These are phyloP conservation scores for Cecidostiba fungosa DNA, from an alignment of 2,888 invertebrate species.

Conservation along the genomic window DNA sequence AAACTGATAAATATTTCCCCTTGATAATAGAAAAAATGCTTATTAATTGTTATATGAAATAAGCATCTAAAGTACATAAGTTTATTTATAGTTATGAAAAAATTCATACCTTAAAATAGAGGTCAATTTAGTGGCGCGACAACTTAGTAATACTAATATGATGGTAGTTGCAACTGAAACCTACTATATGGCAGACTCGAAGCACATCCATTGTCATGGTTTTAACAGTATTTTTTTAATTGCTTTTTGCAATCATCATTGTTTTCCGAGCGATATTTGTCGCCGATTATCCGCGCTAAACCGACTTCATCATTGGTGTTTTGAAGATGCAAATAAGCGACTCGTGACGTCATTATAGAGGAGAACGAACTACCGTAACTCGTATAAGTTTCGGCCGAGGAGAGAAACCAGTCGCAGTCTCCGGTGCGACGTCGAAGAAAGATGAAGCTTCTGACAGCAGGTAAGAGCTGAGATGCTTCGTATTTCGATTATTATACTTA, in stretches of 20 bases:
- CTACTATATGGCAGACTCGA: background rate
- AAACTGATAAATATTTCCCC: too few relatives aligned
- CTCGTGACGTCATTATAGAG: slow-evolving; percentile 44
- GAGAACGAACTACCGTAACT: slow-evolving; percentile 48
- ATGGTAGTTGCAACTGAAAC: too few relatives aligned
- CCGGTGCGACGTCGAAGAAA: slow-evolving; percentile 45
- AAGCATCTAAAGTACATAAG: too few relatives aligned
- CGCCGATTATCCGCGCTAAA: background rate
- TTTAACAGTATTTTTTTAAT: background rate
- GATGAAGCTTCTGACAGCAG: slow-evolving; percentile 58
- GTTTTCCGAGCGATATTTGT: background rate
- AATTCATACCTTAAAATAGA: too few relatives aligned
- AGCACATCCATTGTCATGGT: background rate
- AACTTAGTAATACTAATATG: too few relatives aligned
- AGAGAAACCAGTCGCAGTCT: slow-evolving; percentile 60
- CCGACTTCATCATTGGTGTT: slow-evolving; percentile 11
- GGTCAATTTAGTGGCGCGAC: too few relatives aligned
- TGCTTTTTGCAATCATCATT: background rate
- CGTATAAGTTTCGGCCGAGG: slow-evolving; percentile 50
- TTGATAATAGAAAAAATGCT: too few relatives aligned
- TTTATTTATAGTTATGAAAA: too few relatives aligned
- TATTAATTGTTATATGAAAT: too few relatives aligned
- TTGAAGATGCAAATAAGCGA: background rate
- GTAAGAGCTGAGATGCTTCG: slow-evolving; percentile 25
- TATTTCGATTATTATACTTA: background rate